Conservation (phyloP, 2,797 vertebrate genomes). For the Smutsia temminckii region DNA sequence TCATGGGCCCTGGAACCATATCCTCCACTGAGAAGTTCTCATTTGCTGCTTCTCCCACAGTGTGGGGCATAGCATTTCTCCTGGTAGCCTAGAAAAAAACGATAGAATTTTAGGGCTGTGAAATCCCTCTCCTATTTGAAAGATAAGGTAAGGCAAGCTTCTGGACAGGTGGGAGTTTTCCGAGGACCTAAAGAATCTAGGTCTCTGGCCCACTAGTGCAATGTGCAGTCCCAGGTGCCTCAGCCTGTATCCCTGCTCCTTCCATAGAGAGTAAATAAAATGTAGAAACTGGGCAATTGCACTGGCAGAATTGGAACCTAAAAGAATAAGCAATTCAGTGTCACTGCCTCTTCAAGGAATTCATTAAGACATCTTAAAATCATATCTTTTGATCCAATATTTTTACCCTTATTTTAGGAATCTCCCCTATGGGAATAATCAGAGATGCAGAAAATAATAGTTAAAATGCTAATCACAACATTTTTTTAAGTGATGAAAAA, state of each 20-base stretch:
- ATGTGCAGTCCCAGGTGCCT: background rate
- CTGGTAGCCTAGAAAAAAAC: background rate
- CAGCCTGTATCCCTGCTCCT: background rate
- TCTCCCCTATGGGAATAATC: background rate
- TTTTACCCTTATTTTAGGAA: background rate
- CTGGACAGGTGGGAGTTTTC: background rate
- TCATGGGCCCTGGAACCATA: background rate
- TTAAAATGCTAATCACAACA: background rate
- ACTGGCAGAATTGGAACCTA: background rate
- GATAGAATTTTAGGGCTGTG: background rate
- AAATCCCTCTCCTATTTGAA: background rate
- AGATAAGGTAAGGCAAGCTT: background rate
- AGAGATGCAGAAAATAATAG: background rate
- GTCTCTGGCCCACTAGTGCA: background rate
- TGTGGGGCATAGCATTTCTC: background rate
- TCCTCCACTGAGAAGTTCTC: background rate
- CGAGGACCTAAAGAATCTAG: background rate
- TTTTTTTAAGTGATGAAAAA: background rate
- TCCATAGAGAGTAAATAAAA: background rate
- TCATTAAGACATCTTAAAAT: background rate
- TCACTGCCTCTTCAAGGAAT: background rate
- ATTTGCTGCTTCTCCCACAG: background rate
- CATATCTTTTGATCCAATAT: background rate
- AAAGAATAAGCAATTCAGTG: background rate
- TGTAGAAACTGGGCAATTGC: background rate